Conservation (phyloP, 1,140 invertebrate species). For the Chironomus striatipennis region DNA sequence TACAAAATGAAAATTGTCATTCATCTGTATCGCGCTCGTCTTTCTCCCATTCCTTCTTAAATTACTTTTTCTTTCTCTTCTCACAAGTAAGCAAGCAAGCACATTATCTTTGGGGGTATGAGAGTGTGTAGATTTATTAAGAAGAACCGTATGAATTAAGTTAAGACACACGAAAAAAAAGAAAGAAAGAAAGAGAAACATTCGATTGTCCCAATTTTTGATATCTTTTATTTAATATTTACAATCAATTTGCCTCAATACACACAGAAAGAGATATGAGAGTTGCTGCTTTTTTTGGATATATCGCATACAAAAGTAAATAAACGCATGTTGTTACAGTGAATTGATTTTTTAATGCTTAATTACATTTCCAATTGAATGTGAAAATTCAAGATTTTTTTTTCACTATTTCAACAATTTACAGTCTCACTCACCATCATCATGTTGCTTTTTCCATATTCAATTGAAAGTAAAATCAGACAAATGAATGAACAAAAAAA, state of each 20-base stretch:
- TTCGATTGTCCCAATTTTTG: background rate
- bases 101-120: too few species aligned
- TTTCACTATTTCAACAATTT: background rate
- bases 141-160: too few species aligned
- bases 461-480: constrained; percentile 17
- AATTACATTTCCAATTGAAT: constrained; percentile 23
- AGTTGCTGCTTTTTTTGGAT: background rate
- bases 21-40: constrained; percentile 1
- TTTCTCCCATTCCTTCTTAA: background rate
- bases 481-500: too few species aligned
- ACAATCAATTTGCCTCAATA: too few species aligned
- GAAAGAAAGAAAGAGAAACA: background rate
- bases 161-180: background rate
- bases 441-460: too few species aligned
- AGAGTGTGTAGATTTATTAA: too few species aligned
- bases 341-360: background rate
- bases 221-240: background rate
- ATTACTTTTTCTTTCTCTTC: background rate
- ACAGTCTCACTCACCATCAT: background rate
- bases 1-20: background rate
- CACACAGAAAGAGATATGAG: too few species aligned
- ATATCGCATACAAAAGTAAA: background rate
- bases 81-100: background rate
- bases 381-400: background rate
- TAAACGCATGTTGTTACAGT: background rate